Base-by-base conservation (phyloP, 2,113 vertebrate genomes). In the Zosterops hypoxanthus region DNA sequence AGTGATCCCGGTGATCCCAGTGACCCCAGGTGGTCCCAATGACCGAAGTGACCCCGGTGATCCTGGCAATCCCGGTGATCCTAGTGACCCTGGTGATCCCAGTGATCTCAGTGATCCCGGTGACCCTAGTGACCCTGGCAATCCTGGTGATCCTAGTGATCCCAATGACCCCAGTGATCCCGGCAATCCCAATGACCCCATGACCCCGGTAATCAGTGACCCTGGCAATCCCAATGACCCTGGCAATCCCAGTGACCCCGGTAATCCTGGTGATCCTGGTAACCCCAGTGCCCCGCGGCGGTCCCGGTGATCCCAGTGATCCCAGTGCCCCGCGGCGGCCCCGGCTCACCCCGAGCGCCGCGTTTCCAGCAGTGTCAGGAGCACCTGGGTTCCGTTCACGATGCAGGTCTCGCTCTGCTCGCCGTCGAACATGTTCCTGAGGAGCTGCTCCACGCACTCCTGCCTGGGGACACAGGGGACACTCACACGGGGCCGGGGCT, bases 361-460 rank as follows among this genome's bases (percentile, higher is more conserved):
- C 2, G 98, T 98, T 91, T 99, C 99, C 97, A 99, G 96, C 98
- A 99, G 95, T 4, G 99, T 99, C 73, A 99, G 98, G 75, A 99
- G 97, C 97, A 99, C 99, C 97, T 99, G 99, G 15, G 98, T 99
- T 79, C 99, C 99, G 2, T 98, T 99, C 85, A 99, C 98, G 6
- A 99, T 97, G 97, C 99, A 99, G 65, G 97, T 98, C 90, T 99
- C 99, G 0, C 97, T 99, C 96, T 97, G 98, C 21, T 98, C 98
- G 3, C 98, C 98, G 29, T 99, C 98, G 76, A 99, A 99, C 99
- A 99, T 99, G 91, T 98, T 99, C 97, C 97, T 99, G 93, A 99
- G 98, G 86, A 99, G 99, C 56, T 98, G 98, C 33, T 99, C 98
- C 97, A 99, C 99, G 23, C 98, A 99, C 66, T 99, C 98, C 98